A percentile compares a stretch with the other conserved stretches of the same genome.
Conservation (phyloP, 2,797 vertebrate species). For the Okamejei kenojei region DNA sequence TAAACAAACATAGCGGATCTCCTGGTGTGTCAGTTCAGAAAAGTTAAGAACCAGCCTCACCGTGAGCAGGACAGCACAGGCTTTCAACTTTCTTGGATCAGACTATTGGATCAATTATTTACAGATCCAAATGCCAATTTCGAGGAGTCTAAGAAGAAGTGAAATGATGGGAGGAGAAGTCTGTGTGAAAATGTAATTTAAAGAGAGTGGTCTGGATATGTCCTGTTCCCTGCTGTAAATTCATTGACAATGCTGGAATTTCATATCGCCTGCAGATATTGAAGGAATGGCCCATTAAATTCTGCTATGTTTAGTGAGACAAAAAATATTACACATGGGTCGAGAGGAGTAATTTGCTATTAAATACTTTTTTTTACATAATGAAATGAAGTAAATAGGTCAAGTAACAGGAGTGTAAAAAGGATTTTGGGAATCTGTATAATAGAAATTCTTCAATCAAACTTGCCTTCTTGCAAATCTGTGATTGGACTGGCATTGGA, state of each 20-base stretch:
- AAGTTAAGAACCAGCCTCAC: neutral
- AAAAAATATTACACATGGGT: neutral
- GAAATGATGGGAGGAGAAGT: neutral
- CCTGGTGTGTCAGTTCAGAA: neutral
- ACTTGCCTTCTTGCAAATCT: neutral
- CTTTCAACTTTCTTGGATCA: neutral
- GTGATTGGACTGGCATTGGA: neutral
- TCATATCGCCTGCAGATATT: neutral
- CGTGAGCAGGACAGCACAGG: neutral
- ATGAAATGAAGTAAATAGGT: too few relatives aligned
- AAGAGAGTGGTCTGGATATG: neutral
- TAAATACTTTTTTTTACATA: neutral
- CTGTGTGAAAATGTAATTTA: neutral
- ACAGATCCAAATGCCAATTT: neutral
- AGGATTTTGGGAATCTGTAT: neutral
- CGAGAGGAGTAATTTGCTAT: neutral
- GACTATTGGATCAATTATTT: neutral
- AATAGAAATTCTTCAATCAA: neutral
- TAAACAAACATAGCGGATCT: neutral
- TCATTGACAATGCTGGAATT: neutral
- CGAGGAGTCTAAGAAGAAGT: neutral
- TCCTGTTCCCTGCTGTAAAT: neutral
- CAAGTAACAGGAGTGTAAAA: too few relatives aligned
- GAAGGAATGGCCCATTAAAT: neutral
- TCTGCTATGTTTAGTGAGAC: neutral